These are phyloP conservation scores for Athalia rosae DNA, from an alignment of 2,888 invertebrate genomes.

Conservation along the genomic window DNA sequence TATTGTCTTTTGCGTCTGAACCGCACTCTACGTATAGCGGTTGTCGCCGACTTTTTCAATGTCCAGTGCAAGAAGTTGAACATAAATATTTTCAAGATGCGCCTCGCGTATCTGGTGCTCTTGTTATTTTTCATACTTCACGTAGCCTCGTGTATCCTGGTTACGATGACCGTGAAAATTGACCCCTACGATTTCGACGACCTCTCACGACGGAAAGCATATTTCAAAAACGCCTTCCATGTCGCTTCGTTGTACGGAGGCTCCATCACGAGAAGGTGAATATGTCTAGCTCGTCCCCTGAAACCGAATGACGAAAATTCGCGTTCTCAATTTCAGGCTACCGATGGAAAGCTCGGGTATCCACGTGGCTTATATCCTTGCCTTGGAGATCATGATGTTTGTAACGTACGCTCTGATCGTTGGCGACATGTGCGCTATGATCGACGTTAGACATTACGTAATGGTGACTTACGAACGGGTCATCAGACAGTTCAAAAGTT, in stretches of 20 bases:
- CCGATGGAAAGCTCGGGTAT: neutral
- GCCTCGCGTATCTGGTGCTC: slow-evolving; percentile 12
- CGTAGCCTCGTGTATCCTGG: slow-evolving; percentile 18
- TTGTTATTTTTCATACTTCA: slow-evolving; percentile 24
- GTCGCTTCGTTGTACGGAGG: slow-evolving; percentile 11
- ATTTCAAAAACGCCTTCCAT: neutral
- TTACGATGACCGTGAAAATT: neutral
- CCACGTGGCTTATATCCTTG: neutral
- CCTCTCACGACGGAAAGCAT: neutral
- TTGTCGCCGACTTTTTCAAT: slow-evolving; percentile 21
- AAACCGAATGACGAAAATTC: neutral
- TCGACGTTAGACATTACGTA: slow-evolving; percentile 29
- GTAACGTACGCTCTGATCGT: slow-evolving; percentile 23
- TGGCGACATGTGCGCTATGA: slow-evolving; percentile 31
- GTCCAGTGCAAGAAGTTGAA: slow-evolving; percentile 33
- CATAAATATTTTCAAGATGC: slow-evolving; percentile 30
- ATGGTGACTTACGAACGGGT: slow-evolving; percentile 26
- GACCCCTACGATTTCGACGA: slow-evolving; percentile 11
- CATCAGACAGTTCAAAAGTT: slow-evolving; percentile 19
- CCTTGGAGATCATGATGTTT: slow-evolving; percentile 17
- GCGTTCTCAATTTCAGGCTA: neutral
- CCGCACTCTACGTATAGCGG: slow-evolving; percentile 2
- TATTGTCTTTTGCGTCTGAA: slow-evolving; percentile 5
- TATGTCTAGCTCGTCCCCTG: neutral
- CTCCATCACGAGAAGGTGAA: slow-evolving; percentile 16